These are phyloP conservation scores for Seriola quinqueradiata DNA, from an alignment of 2,113 vertebrate species.

Conservation along the genomic window DNA sequence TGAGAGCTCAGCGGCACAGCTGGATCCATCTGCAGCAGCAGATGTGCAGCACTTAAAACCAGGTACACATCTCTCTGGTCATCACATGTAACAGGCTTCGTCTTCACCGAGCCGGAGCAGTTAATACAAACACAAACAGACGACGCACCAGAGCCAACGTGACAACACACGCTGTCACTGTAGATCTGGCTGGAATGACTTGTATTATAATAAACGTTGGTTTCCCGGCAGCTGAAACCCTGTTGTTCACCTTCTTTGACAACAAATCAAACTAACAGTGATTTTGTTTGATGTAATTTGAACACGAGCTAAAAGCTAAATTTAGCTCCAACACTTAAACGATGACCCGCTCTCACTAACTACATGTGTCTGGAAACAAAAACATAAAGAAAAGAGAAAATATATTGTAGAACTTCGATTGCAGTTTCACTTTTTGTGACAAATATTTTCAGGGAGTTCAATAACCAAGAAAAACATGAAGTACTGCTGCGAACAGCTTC, in stretches of 20 bases:
- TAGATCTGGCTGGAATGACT: slow-evolving; percentile 30
- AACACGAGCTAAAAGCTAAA: background rate
- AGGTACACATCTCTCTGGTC: slow-evolving; percentile 54
- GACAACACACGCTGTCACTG: slow-evolving; percentile 31
- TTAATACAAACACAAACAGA: slow-evolving; percentile 51
- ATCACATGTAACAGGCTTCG: slow-evolving; percentile 34
- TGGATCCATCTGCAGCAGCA: slow-evolving; percentile 59
- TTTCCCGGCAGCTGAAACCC: slow-evolving; percentile 6
- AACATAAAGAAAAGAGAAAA: background rate
- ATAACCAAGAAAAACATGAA: background rate
- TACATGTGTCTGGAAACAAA: background rate
- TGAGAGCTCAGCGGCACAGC: slow-evolving; percentile 13
- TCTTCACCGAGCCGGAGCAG: slow-evolving; percentile 15
- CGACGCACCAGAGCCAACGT: slow-evolving; percentile 24
- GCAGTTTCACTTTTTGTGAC: background rate
- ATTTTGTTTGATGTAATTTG: slow-evolving; percentile 16
- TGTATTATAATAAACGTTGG: background rate
- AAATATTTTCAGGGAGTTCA: background rate
- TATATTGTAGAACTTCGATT: background rate
- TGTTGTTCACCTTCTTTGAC: background rate
- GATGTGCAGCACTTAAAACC: slow-evolving; percentile 65
- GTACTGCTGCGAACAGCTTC: background rate
- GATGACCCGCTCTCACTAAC: background rate
- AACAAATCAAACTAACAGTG: slow-evolving; percentile 21
- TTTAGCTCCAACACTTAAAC: slow-evolving; percentile 3